Evolutionary conservation across 2,113 vertebrate genomes (phyloP).

Genomic region (Bos taurus): ARS-UCD2.0 NC_037343.1:48861001-48861500

Average conservation of each 20-base stretch:
- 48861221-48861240: too few relatives aligned
- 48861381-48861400: not conserved
- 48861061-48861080: not conserved
- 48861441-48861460: accelerated
- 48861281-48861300: not conserved
- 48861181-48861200: accelerated
- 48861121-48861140: slow-evolving; percentile 7
- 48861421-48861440: accelerated
- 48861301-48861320: not conserved
- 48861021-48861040: not conserved
- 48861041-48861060: not conserved
- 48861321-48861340: accelerated
- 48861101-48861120: not conserved
- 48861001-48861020: not conserved
- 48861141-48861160: not conserved
- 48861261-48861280: not conserved
- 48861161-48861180: not conserved
- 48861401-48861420: too few relatives aligned
- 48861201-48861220: too few relatives aligned
- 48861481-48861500: accelerated
- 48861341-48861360: not conserved
- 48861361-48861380: too few relatives aligned
- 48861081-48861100: slow-evolving; percentile 46
- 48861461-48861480: not conserved
- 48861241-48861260: accelerated